phyloP scores from a whole-genome alignment of 2,888 invertebrate genomes.

The Melanargia galathea region DNA sequence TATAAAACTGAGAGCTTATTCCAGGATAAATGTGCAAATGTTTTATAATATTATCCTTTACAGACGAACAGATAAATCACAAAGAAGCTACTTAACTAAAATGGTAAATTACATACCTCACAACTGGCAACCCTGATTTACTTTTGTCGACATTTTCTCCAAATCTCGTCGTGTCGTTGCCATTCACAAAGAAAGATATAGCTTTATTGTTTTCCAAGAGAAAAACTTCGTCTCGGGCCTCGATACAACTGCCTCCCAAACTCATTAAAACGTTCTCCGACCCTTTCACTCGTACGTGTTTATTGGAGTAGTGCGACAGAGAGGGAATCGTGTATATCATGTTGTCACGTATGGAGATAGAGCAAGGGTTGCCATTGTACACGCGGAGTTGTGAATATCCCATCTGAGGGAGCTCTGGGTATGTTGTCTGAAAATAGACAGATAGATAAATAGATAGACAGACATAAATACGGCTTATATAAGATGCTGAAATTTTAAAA shows the following conservation, averaged over 20 bases:
- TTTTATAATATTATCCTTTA: no score
- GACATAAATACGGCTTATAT: no score
- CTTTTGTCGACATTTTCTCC: conserved; percentile 78
- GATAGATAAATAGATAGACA: no score
- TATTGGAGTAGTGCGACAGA: conserved; percentile 54
- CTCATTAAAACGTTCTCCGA: conserved; percentile 47
- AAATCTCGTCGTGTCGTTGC: conserved; percentile 51
- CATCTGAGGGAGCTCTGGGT: conserved; percentile 79
- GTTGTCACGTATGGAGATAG: conserved; percentile 73
- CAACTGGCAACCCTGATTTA: conserved; percentile 78
- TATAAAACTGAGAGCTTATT: no score
- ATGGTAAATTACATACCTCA: conserved; percentile 67
- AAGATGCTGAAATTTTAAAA: no score
- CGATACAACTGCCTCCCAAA: conserved; percentile 54
- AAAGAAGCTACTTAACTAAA: conserved; percentile 4
- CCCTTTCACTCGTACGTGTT: conserved; percentile 48
- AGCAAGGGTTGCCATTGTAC: conserved; percentile 81
- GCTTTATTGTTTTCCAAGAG: conserved; percentile 59
- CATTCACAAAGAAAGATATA: conserved; percentile 58
- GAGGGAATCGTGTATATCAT: conserved; percentile 60
- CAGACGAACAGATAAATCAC: no score
- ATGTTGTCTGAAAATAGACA: conserved; percentile 71
- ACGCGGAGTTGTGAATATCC: conserved; percentile 83
- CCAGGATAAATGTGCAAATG: no score
- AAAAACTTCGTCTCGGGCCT: conserved; percentile 49